Percentiles rank a stretch among this genome's conserved stretches.
phyloP scores from a whole-genome alignment of 2,113 vertebrate species.

The Athene cunicularia region DNA sequence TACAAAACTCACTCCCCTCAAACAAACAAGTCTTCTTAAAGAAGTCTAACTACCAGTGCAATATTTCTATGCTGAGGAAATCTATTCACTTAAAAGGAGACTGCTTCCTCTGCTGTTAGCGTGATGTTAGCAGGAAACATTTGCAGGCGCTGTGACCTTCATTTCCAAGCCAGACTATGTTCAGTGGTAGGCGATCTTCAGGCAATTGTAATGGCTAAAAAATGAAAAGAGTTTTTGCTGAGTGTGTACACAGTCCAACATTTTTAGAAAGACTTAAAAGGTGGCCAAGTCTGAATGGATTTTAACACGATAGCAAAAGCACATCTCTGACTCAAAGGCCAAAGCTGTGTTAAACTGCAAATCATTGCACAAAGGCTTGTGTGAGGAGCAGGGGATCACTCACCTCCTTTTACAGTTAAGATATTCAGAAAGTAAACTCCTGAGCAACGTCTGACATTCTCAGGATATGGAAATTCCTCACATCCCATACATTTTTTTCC shows the following conservation, averaged over 20 bases:
- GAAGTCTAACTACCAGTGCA: not conserved
- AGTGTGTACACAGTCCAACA: not conserved
- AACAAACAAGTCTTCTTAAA: not conserved
- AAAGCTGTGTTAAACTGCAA: not conserved
- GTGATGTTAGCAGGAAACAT: not conserved
- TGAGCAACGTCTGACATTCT: not conserved
- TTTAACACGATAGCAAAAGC: not conserved
- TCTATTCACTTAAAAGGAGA: not conserved
- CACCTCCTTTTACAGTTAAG: rapidly evolving
- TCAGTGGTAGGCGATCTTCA: not conserved
- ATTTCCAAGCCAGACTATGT: not conserved
- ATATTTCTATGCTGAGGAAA: not conserved
- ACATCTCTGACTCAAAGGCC: not conserved
- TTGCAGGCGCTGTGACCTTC: not conserved
- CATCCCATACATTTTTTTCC: not conserved
- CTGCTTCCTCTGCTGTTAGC: not conserved
- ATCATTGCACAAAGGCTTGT: not conserved
- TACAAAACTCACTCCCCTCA: not conserved
- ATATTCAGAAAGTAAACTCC: not conserved
- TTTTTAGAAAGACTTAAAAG: not conserved
- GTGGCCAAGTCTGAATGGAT: not conserved
- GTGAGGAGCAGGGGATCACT: not conserved
- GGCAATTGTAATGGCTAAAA: not conserved
- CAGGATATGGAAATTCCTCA: not conserved
- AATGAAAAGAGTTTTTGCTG: not conserved